Evolutionary conservation across 2,113 vertebrate species (phyloP), one percentile per base, ranked within the genome.

Genomic region (Electrona antarctica): DNA sequence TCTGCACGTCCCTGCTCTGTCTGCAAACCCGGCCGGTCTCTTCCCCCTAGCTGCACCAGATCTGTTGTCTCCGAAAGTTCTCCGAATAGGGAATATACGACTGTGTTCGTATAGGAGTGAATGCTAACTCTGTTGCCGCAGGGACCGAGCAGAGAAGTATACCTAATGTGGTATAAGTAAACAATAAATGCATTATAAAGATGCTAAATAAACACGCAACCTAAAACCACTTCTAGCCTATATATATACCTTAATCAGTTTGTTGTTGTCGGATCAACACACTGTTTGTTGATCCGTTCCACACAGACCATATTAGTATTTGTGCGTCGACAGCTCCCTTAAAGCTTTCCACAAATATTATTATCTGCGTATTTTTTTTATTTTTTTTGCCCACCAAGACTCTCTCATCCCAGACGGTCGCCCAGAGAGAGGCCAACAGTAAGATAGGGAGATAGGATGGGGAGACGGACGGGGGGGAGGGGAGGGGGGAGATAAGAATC

Each of bases 161-260:
- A 41, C 33, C 33, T 41, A 85, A 84, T 83, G 79, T 71, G 78
- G 82, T 73, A 80, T 2, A 21, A 87, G 70, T 78, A 86, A 86
- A 89, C 81, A 79, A 82, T 79, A 83, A 85, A 87, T 84, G 33
- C 33, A 41, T 41, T 4, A 21, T 21, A 2, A 41, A 81, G 82
- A 69, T 78, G 72, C 77, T 60, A 76, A 87, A 87, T 82, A 84
- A 89, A 87, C 85, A 87, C 85, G 81, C 64, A 79, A 83, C 28
- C 76, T 78, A 60, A 61, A 29, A 1, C 64, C 55, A 54, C 49
- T 66, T 47, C 63, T 72, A 21, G 21, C 21, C 21, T 21, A 21
- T 21, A 2, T 21, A 21, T 21, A 21, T 60, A 69, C 10, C 69
- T 66, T 60, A 51, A 28, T 54, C 46, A 57, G 14, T 52, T 52